phyloP scores from a whole-genome alignment of 1,140 invertebrate genomes.

The Sycophila sp. region DNA sequence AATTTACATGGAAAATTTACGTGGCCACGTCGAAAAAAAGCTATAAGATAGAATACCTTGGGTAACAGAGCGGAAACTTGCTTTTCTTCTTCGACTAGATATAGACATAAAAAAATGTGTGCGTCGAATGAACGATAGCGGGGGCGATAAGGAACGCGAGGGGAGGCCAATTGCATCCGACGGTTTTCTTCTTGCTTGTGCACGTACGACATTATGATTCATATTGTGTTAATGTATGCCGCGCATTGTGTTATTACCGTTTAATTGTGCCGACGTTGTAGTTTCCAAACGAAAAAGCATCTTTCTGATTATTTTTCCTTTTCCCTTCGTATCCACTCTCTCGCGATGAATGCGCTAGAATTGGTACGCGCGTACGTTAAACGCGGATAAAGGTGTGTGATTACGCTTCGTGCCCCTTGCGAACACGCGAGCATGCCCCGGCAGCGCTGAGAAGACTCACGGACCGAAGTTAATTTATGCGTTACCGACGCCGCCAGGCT shows the following conservation, averaged over 20 bases:
- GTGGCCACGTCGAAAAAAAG: too few species aligned
- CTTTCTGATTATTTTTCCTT: too few species aligned
- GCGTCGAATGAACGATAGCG: not conserved
- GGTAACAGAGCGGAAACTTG: too few species aligned
- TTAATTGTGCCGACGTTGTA: not conserved
- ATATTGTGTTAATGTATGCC: not conserved
- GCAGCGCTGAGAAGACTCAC: not conserved
- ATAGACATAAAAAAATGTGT: not conserved
- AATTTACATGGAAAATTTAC: too few species aligned
- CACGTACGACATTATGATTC: slow-evolving; percentile 12
- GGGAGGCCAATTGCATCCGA: not conserved
- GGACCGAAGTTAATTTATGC: slow-evolving; percentile 10
- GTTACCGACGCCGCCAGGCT: not conserved
- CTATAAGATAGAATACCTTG: too few species aligned
- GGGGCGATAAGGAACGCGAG: not conserved
- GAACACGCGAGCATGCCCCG: too few species aligned
- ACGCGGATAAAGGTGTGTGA: not conserved
- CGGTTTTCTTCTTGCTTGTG: too few species aligned
- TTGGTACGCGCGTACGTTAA: not conserved
- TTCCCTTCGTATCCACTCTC: too few species aligned
- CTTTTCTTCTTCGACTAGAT: not conserved
- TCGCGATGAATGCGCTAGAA: not conserved
- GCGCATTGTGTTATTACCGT: slow-evolving; percentile 5
- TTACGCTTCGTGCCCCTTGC: too few species aligned
- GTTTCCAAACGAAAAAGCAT: too few species aligned